Percentiles rank a stretch among this genome's conserved stretches.
phyloP scores from a whole-genome alignment of 1,140 invertebrate genomes.

The Antheraea pernyi region DNA sequence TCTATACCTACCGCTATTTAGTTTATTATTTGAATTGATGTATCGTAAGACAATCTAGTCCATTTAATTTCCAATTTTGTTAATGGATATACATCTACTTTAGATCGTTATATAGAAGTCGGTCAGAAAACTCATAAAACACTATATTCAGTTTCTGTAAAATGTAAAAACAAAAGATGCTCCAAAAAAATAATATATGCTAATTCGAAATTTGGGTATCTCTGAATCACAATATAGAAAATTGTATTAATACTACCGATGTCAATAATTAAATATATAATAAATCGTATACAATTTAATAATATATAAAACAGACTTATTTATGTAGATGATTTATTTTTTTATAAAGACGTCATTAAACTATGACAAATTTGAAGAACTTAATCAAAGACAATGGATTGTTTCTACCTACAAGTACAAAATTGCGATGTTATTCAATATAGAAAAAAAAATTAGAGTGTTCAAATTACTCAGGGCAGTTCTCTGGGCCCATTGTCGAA shows the following conservation, averaged over 20 bases:
- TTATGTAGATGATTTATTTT: neutral
- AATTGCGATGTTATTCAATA: neutral
- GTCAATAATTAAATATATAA: neutral
- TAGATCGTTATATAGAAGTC: slow-evolving; percentile 17
- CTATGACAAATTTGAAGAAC: neutral
- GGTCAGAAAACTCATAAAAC: slow-evolving; percentile 37
- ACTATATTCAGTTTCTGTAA: neutral
- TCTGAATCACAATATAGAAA: neutral
- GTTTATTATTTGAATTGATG: too few relatives aligned
- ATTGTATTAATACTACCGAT: neutral
- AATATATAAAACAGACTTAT: neutral
- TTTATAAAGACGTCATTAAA: neutral
- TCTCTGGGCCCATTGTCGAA: slow-evolving; percentile 36
- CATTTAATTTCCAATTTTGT: slow-evolving; percentile 9
- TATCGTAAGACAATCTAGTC: slow-evolving; percentile 7
- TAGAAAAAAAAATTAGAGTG: neutral
- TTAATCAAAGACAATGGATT: too few relatives aligned
- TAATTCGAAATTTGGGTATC: neutral
- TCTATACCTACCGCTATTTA: too few relatives aligned
- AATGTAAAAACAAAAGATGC: neutral
- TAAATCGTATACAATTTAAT: neutral
- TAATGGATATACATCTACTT: slow-evolving; percentile 17
- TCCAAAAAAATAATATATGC: neutral
- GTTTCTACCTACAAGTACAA: neutral
- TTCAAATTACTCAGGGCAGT: slow-evolving; percentile 8